These are phyloP conservation scores for Cephalopterus ornatus DNA, from an alignment of 2,113 vertebrate genomes.

Conservation along the genomic window DNA sequence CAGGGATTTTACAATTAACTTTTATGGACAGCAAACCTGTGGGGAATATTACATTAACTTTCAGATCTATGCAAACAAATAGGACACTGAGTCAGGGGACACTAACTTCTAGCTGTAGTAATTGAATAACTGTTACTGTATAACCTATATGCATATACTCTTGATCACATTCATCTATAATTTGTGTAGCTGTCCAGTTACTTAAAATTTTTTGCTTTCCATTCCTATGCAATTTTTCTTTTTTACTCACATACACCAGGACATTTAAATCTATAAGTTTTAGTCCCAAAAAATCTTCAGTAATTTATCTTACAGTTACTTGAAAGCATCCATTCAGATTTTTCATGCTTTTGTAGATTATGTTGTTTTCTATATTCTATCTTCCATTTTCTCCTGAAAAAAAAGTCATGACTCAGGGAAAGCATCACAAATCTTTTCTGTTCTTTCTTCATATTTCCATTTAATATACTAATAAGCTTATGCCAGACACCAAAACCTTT, in stretches of 20 bases:
- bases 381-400: not conserved
- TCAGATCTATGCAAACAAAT: not conserved
- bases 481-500: not conserved
- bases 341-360: not conserved
- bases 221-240: not conserved
- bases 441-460: not conserved
- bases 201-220: not conserved
- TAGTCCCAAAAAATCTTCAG: not conserved
- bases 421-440: not conserved
- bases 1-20: accelerated
- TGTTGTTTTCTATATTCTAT: not conserved
- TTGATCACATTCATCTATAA: not conserved
- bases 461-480: not conserved
- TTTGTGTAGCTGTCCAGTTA: not conserved
- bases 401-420: not conserved
- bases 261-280: not conserved
- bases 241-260: not conserved
- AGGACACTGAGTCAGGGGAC: not conserved
- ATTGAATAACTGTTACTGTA: not conserved
- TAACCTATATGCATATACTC: not conserved
- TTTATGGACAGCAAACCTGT: not conserved
- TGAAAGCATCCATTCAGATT: not conserved
- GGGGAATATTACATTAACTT: not conserved
- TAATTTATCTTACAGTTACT: not conserved
- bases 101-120: not conserved